Percentiles rank a stretch among this genome's conserved stretches.
Evolutionary conservation across 2,797 vertebrate genomes (phyloP).

Genomic region (Schizopygopsis malacanthus): DNA sequence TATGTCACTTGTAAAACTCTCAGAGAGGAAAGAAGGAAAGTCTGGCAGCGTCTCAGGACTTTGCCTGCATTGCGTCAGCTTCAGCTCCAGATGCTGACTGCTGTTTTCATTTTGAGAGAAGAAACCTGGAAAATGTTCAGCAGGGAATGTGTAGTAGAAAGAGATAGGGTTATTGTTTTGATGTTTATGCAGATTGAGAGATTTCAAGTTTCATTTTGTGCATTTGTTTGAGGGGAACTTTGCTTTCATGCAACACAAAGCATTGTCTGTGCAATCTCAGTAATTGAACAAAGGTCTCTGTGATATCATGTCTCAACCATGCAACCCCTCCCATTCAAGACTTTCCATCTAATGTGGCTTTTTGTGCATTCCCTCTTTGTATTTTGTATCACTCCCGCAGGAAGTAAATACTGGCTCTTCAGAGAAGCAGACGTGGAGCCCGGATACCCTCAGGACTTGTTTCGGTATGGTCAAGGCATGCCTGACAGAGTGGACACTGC

Average conservation of each 20-base stretch:
- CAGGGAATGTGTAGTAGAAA: constrained; percentile 9
- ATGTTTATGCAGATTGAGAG: constrained; percentile 1
- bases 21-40: constrained; percentile 42
- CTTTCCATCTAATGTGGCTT: constrained; percentile 5
- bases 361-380: constrained; percentile 11
- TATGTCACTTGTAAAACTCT: constrained; percentile 61
- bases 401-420: constrained; percentile 91
- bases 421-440: constrained; percentile 92
- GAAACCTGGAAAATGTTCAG: constrained; percentile 57
- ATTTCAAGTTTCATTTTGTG: constrained; percentile 21
- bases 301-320: constrained; percentile 23
- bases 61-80: constrained; percentile 70
- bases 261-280: constrained; percentile 18
- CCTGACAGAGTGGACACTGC: constrained; percentile 89
- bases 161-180: constrained; percentile 11
- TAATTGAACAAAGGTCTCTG: constrained; percentile 16
- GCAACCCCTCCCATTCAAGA: constrained; percentile 15
- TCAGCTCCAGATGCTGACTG: constrained; percentile 65
- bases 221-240: constrained; percentile 51
- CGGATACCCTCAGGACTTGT: constrained; percentile 90
- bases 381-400: constrained; percentile 68
- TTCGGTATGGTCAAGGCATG: constrained; percentile 86
- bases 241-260: constrained; percentile 36
- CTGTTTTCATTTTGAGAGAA: constrained; percentile 54
- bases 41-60: constrained; percentile 43